Evolutionary conservation across 2,888 invertebrate genomes (phyloP), one percentile per base, ranked within the genome.

Genomic region (Agrilus biguttatus): DNA sequence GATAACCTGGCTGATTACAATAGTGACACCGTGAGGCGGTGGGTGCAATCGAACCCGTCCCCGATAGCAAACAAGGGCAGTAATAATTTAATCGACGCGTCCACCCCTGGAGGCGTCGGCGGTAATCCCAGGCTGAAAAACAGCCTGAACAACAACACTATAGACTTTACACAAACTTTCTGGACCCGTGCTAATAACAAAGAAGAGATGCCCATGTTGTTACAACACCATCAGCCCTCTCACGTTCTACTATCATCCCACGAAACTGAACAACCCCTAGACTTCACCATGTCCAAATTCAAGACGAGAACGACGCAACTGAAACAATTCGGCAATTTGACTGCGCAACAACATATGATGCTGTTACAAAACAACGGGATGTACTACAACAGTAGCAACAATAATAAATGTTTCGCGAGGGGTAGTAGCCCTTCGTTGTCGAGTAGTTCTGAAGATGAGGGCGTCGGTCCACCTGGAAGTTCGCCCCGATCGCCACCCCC

Each of bases 251-350:
- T 64, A 65, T 70, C 72, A 64, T 68, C 61, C 44, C 66, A 66
- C 60, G 54, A 67, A 59, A 45, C 64, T 45, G 75, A 75, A 62
- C 80, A 80, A 67, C 81, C 81, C 54, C 71, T 81, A 56, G 82
- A 82, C 71, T 82, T 81, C 69, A 81, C 81, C 63, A 80, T 80
- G 72, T 73, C 73, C 48, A 73, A 73, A 47, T 67, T 73, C 49
- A 67, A 67, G 50, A 63, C 66, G 54, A 66, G 65, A 55, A 51
- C 57, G 12, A 51, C 59, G 21, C 63, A 65, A 46, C 52, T 65
- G 23, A 64, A 65, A 48, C 62, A 65, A 44, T 60, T 64, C 43
- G 59, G 58, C 49, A 59, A 53, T 50, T 55, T 55, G 42, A 50
- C 57, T 28, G 50, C 58, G 14, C 60, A 63, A 48, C 64, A 66